phyloP scores from a whole-genome alignment of 1,140 invertebrate species.

The Leptoteleia sp. region DNA sequence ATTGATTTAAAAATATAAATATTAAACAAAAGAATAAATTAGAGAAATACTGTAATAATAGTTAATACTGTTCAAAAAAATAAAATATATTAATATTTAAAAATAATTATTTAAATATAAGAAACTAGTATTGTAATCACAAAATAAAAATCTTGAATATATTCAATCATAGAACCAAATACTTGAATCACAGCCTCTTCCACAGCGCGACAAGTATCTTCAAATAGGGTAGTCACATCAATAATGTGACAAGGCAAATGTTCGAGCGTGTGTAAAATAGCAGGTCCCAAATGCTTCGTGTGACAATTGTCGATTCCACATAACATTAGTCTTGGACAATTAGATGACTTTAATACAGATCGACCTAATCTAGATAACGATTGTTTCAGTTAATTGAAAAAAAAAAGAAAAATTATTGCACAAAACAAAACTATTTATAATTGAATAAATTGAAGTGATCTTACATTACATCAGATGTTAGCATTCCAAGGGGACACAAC shows the following conservation, averaged over 20 bases:
- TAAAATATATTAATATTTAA: no score
- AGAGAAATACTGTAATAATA: no score
- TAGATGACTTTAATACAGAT: constrained; percentile 68
- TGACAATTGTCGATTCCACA: constrained; percentile 79
- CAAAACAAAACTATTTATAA: no score
- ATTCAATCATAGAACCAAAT: constrained; percentile 7
- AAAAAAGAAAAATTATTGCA: no score
- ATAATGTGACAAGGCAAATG: constrained; percentile 77
- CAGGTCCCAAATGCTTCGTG: constrained; percentile 77
- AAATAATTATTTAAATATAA: no score
- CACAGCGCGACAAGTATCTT: constrained; percentile 82
- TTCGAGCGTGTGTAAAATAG: constrained; percentile 77
- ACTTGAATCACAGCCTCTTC: constrained; percentile 86
- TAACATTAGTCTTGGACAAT: constrained; percentile 76
- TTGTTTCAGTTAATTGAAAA: constrained; percentile 8
- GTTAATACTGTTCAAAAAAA: no score
- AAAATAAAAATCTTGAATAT: no score
- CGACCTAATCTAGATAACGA: constrained; percentile 64
- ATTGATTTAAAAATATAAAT: no score
- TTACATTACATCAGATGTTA: constrained; percentile 73
- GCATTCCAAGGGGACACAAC: constrained; percentile 75
- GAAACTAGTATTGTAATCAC: no score
- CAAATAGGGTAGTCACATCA: constrained; percentile 77
- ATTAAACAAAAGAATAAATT: no score
- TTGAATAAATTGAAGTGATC: constrained; percentile 2